Base-by-base conservation (phyloP, 1,140 invertebrate species). In the Rhizoglyphus robini region DNA sequence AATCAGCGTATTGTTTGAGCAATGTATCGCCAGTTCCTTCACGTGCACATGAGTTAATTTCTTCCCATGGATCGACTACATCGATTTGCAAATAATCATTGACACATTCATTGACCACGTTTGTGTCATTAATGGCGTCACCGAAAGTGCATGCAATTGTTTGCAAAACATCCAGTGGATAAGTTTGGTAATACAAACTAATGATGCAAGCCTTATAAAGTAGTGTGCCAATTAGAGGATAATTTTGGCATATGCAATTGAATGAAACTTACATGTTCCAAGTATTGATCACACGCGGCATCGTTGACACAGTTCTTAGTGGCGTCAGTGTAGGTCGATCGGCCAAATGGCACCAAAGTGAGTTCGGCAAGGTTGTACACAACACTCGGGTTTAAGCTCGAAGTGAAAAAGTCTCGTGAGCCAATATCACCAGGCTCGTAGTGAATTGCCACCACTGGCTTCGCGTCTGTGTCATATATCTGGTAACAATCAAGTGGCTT, bases 401-500 rank as follows among this genome's bases (percentile, higher is more conserved):
- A 32, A 23, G 62, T 31, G 23, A 66, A 59, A 65, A 65, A 65
- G 15, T 23, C 11, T 25, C 5, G 5, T 20, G 60, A 66, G 20
- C 27, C 3, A n/a, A 2, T 15, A 65, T 66, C 31, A 20, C 20
- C 18, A 3, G 31, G 25, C 27, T 66, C 65, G 34, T 66, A 66
- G 47, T 66, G 63, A 31, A 66, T 27, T 23, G 5, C 23, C 1
- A 66, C 4, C n/a, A 20, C 20, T 66, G 60, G 61, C 36, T 66
- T 66, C n/a, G 11, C 4, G 36, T 38, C 30, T 2, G 64, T 29
- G 15, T 63, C 15, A 27, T 31, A 15, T 2, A n/a, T 30, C 32
- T 30, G 13, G 31, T 66, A 30, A 54, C 65, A 66, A 18, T 64
- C 63, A n/a, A 4, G n/a, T 1, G 65, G 65, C n/a, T 66, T 66